Evolutionary conservation across 2,888 invertebrate species (phyloP).

Genomic region (Ligdia adustata): DNA sequence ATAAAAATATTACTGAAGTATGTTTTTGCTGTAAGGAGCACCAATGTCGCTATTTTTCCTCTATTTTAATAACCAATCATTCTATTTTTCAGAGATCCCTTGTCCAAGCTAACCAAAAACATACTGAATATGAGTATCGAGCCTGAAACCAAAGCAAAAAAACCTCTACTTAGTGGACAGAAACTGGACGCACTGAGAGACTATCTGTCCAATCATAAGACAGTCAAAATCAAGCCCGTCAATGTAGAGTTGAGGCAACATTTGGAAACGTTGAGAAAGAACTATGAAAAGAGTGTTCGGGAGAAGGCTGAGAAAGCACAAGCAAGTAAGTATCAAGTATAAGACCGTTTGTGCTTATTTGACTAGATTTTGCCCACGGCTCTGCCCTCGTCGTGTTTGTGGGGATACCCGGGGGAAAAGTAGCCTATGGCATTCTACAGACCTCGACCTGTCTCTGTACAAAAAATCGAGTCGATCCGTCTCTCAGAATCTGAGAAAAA

Average conservation of each 20-base stretch:
- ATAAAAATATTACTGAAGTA: too few relatives aligned
- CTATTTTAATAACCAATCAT: neutral
- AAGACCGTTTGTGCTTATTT: too few relatives aligned
- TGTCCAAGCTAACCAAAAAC: constrained; percentile 77
- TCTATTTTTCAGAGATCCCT: constrained; percentile 60
- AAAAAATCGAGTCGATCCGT: too few relatives aligned
- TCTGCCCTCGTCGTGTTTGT: too few relatives aligned
- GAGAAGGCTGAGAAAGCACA: constrained; percentile 44
- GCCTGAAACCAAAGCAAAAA: constrained; percentile 63
- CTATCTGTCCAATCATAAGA: constrained; percentile 77
- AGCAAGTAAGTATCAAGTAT: constrained; percentile 2
- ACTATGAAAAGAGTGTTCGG: constrained; percentile 62
- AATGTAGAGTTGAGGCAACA: constrained; percentile 73
- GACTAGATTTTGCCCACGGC: too few relatives aligned
- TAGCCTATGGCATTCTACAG: too few relatives aligned
- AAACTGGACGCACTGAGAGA: constrained; percentile 80
- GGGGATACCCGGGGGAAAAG: too few relatives aligned
- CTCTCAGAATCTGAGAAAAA: too few relatives aligned
- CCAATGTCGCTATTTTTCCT: too few relatives aligned
- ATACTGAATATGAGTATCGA: constrained; percentile 80
- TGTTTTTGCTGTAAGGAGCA: too few relatives aligned
- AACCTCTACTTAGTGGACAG: constrained; percentile 68
- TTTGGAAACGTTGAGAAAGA: constrained; percentile 60
- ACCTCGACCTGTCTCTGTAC: too few relatives aligned
- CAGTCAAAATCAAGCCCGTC: constrained; percentile 77